Evolutionary conservation across 2,888 invertebrate species (phyloP).

Genomic region (Julus scanicus): DNA sequence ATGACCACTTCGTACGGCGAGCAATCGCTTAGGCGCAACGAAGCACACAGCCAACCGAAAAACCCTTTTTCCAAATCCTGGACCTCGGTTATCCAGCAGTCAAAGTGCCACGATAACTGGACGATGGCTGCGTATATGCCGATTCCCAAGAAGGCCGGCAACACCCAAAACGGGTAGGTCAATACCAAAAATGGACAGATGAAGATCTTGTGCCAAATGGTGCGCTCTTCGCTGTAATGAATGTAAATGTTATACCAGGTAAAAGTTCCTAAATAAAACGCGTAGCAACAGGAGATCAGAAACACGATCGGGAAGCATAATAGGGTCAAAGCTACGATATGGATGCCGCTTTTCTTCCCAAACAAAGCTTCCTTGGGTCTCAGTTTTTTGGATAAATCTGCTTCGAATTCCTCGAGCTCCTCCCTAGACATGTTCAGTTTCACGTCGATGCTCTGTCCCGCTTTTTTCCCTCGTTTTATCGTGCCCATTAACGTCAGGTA

Average conservation of each 20-base stretch:
- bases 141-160: constrained; percentile 74
- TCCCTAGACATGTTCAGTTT: constrained; percentile 78
- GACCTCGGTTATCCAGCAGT: constrained; percentile 77
- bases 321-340: constrained; percentile 74
- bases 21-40: constrained; percentile 76
- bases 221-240: constrained; percentile 76
- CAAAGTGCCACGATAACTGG: constrained; percentile 77
- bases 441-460: constrained; percentile 78
- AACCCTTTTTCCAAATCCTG: constrained; percentile 82
- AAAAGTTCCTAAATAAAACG: constrained; percentile 79
- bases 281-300: constrained; percentile 74
- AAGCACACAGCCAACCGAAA: constrained; percentile 80
- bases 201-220: constrained; percentile 73
- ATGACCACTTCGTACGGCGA: constrained; percentile 80
- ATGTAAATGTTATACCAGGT: constrained; percentile 82
- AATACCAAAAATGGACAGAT: constrained; percentile 77
- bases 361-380: constrained; percentile 69
- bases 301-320: constrained; percentile 76
- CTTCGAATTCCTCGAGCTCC: constrained; percentile 77
- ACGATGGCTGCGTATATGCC: constrained; percentile 76
- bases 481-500: constrained; percentile 76
- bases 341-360: constrained; percentile 73
- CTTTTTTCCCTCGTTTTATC: constrained; percentile 77
- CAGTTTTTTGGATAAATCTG: constrained; percentile 62
- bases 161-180: constrained; percentile 77